Percentiles rank a stretch among this genome's conserved stretches.
Conservation (phyloP, 2,797 vertebrate species). For the Neomorphus geoffroyi region DNA sequence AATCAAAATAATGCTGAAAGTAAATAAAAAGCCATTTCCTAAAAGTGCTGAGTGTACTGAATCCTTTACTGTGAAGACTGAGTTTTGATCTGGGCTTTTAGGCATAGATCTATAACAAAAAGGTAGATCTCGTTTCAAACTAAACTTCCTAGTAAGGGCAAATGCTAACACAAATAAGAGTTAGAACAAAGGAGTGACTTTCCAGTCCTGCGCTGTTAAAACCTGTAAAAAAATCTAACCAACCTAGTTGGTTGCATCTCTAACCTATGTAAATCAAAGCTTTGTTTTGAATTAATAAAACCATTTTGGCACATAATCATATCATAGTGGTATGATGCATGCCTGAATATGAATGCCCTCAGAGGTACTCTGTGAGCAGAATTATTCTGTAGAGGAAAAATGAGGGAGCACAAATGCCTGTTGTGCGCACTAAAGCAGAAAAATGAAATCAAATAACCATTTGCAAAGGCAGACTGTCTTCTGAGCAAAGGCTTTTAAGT, state of each 20-base stretch:
- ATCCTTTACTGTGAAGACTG: not conserved
- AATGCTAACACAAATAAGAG: not conserved
- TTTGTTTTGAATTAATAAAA: slow-evolving; percentile 14
- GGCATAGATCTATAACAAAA: not conserved
- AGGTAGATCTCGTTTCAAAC: not conserved
- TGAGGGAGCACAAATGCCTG: not conserved
- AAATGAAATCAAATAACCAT: slow-evolving; percentile 25
- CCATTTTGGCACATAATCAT: not conserved
- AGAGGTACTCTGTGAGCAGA: not conserved
- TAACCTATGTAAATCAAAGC: not conserved
- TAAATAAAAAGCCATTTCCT: not conserved
- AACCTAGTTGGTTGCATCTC: not conserved
- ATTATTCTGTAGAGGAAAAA: slow-evolving; percentile 13
- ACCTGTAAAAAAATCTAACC: not conserved
- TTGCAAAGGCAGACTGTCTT: slow-evolving; percentile 6
- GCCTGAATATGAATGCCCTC: not conserved
- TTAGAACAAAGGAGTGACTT: not conserved
- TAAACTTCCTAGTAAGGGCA: not conserved
- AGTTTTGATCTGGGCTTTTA: not conserved
- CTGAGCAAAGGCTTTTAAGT: slow-evolving; percentile 21
- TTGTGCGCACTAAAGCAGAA: not conserved
- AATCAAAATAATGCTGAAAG: not conserved
- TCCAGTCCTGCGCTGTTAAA: not conserved
- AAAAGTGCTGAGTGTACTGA: not conserved
- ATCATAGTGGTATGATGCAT: not conserved